These are phyloP conservation scores for Cheilosia impressa DNA, from an alignment of 2,888 invertebrate species.

Conservation along the genomic window DNA sequence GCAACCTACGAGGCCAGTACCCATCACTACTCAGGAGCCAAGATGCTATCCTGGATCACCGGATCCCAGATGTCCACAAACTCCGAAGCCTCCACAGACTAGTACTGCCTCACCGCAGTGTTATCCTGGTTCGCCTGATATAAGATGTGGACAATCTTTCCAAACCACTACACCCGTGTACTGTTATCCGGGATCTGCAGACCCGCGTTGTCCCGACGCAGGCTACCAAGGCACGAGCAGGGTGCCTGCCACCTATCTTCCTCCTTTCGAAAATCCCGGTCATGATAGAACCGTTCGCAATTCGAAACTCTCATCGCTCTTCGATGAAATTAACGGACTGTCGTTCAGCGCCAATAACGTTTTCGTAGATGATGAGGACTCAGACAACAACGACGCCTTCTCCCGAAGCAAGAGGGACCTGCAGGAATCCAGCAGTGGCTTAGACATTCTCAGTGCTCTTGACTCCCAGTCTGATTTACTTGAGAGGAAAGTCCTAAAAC, in stretches of 20 bases:
- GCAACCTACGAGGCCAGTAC: constrained; percentile 66
- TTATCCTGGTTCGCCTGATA: constrained; percentile 77
- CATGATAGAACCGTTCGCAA: constrained; percentile 79
- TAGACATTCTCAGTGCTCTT: constrained; percentile 10
- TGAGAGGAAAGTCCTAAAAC: constrained; percentile 43
- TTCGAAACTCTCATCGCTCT: constrained; percentile 77
- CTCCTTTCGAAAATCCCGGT: constrained; percentile 79
- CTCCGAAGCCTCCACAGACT: constrained; percentile 68
- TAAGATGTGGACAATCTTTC: constrained; percentile 74
- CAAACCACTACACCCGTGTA: constrained; percentile 77
- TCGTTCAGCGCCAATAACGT: constrained; percentile 78
- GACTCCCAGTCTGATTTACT: constrained; percentile 39
- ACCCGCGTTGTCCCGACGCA: constrained; percentile 80
- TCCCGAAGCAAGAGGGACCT: constrained; percentile 20
- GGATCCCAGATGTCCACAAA: constrained; percentile 79
- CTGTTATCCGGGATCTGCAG: constrained; percentile 82
- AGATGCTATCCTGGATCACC: constrained; percentile 80
- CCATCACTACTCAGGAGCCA: background rate
- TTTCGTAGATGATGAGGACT: constrained; percentile 78
- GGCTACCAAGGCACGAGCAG: constrained; percentile 79
- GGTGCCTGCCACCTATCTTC: constrained; percentile 80
- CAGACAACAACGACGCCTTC: background rate
- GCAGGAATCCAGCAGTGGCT: background rate
- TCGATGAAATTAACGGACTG: constrained; percentile 80
- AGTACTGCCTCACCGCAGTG: constrained; percentile 70